phyloP scores from a whole-genome alignment of 2,113 vertebrate genomes.

The Ceyx cyanopectus region DNA sequence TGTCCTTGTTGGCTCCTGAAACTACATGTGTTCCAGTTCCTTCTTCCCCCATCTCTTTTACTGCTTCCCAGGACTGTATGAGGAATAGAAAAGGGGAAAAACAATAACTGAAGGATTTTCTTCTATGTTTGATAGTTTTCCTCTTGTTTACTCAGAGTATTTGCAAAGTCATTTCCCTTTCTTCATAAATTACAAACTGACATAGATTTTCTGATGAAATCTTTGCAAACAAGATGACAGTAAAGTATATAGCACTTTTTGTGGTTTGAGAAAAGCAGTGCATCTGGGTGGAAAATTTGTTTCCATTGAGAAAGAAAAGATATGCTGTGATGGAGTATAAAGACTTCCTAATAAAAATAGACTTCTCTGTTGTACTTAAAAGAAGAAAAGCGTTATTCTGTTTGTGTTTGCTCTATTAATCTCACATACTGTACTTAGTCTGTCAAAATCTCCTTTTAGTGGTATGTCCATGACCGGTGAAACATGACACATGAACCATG shows the following conservation, averaged over 20 bases:
- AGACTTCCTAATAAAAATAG: background rate
- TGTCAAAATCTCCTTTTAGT: constrained; percentile 28
- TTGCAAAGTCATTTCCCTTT: background rate
- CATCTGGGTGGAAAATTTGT: background rate
- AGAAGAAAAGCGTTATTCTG: constrained; percentile 11
- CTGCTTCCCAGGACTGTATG: background rate
- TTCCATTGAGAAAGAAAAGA: background rate
- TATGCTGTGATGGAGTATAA: background rate
- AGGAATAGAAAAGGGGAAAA: background rate
- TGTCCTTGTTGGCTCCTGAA: background rate
- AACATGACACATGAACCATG: constrained; percentile 16
- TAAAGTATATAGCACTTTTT: background rate
- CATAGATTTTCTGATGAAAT: background rate
- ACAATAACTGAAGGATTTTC: background rate
- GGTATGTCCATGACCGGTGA: constrained; percentile 14
- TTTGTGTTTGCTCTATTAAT: constrained; percentile 46
- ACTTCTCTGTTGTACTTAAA: background rate
- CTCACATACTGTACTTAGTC: constrained; percentile 34
- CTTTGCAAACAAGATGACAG: background rate
- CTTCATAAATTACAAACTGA: background rate
- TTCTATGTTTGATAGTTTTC: background rate
- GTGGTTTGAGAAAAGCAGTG: background rate
- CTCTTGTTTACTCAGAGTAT: background rate
- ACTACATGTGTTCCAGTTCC: background rate
- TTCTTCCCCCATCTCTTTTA: background rate